Evolutionary conservation across 2,797 vertebrate genomes (phyloP), one percentile per base, ranked within the genome.

Genomic region (Apogon talboti): DNA sequence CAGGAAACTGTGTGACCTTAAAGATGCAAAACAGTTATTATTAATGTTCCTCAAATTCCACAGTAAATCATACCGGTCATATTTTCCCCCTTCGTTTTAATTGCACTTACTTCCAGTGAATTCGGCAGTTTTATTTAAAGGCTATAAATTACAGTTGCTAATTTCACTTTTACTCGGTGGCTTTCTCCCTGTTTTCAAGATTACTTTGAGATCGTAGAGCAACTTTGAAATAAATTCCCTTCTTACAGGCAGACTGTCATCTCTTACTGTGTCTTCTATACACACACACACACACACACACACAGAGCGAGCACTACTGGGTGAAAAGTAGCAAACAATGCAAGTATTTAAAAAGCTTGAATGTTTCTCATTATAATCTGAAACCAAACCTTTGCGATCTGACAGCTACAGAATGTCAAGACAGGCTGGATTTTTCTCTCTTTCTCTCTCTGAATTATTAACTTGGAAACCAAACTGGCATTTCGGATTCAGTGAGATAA

Each of bases 361-460:
- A 68, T 67, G 48, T 77, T 71, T 81, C 63, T 69, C 64, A 71
- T 76, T 71, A 54, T 78, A 71, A 83, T 75, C 66, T 63, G 9
- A 35, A 72, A 71, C 57, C 52, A 52, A 78, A 78, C 66, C 53
- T 78, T 76, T 79, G 52, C 66, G 49, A 75, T 72, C 57, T 78
- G 79, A 78, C 78, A 79, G 67, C 49, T 52, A 19, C 24, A 35
- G 46, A 71, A 78, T 67, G 60, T 53, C 65, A 69, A 45, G 62
- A 48, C 62, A 49, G 50, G 53, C 35, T 58, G 9, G 52, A 52
- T 46, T 71, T 66, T 64, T 1, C 41, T 14, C 12, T n/a, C 41
- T 33, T 14, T 18, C 10, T 2, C 9, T 19, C 4, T 2, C 14
- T 54, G 33, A 75, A 74, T 81, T 77, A 78, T 81, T 73, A 67